A percentile compares a stretch with the other conserved stretches of the same genome.
phyloP scores from a whole-genome alignment of 2,888 invertebrate genomes.

The Furcula furcula region DNA sequence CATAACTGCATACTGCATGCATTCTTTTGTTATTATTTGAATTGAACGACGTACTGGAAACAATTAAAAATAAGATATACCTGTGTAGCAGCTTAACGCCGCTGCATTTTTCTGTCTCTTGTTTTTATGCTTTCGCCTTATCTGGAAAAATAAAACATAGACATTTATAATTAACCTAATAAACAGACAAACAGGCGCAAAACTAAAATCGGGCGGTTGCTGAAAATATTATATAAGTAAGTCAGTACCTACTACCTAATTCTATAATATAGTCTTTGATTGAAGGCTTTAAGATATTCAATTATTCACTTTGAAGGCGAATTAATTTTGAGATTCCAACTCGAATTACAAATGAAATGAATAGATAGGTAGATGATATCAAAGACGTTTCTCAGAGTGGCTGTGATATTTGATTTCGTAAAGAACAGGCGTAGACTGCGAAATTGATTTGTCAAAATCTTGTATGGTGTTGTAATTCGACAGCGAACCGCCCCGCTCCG shows the following conservation, averaged over 20 bases:
- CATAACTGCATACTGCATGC: too few species aligned
- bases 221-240: too few species aligned
- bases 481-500: too few species aligned
- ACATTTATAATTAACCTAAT: too few species aligned
- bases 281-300: constrained; percentile 29
- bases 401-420: constrained; percentile 44
- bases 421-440: constrained; percentile 27
- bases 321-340: constrained; percentile 49
- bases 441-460: constrained; percentile 39
- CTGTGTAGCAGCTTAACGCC: constrained; percentile 75
- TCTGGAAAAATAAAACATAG: constrained; percentile 39
- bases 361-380: constrained; percentile 43
- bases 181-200: too few species aligned
- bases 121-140: constrained; percentile 26
- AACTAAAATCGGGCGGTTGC: too few species aligned
- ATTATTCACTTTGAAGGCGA: constrained; percentile 42
- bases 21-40: too few species aligned
- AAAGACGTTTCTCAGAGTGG: constrained; percentile 41
- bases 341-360: constrained; percentile 47
- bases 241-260: too few species aligned
- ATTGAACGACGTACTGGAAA: too few species aligned
- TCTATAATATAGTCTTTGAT: too few species aligned
- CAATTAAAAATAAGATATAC: too few species aligned
- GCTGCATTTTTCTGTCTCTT: constrained; percentile 62
- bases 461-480: constrained; percentile 25